Base-by-base conservation (phyloP, 2,888 invertebrate genomes). In the Chorisops tibialis region DNA sequence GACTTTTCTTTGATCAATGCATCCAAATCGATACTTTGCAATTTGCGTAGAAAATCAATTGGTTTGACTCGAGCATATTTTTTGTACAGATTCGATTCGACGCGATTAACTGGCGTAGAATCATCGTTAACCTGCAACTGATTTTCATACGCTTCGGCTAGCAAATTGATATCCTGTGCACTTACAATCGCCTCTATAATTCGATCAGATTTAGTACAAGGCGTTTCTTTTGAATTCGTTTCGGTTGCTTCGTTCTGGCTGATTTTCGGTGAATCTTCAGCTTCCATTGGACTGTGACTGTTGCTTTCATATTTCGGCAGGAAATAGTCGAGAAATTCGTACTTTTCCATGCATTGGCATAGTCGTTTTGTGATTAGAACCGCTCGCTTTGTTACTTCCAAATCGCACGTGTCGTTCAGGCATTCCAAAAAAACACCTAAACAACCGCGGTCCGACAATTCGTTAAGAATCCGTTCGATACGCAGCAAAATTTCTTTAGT, bases 401-500 rank as follows among this genome's bases (percentile, higher is more conserved):
- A 79, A 74, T 91, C 89, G 59, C 85, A 85, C 64, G 89, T 87
- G 52, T 87, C 85, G 45, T 84, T 79, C 4, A 91, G 73, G 1
- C 88, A 81, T 54, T 82, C 81, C 1, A 89, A 76, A 39, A 91
- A 75, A 1, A 88, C 86, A 2, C 87, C 86, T 4, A 91, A 79
- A 68, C 89, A 88, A 1, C 87, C 88, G 19, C 84, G 83, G 1
- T 81, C 77, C 0, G 87, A 82, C n/a, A 91, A 74, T 67, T 87
- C 86, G 1, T 85, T 82, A 22, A 91, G 73, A 9, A 86, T 85
- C 75, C 85, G 87, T 9, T 82, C 75, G 3, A 91, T 77, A 62
- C 89, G 79, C 65, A 75, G 59, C 21, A 70, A 71, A 50, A 78
- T 72, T 75, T 90, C 89, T 0, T 74, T 74, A 62, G 85, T 85